A percentile compares a stretch with the other conserved stretches of the same genome.
phyloP scores from a whole-genome alignment of 2,113 vertebrate species.

The Coptodon rendalli region DNA sequence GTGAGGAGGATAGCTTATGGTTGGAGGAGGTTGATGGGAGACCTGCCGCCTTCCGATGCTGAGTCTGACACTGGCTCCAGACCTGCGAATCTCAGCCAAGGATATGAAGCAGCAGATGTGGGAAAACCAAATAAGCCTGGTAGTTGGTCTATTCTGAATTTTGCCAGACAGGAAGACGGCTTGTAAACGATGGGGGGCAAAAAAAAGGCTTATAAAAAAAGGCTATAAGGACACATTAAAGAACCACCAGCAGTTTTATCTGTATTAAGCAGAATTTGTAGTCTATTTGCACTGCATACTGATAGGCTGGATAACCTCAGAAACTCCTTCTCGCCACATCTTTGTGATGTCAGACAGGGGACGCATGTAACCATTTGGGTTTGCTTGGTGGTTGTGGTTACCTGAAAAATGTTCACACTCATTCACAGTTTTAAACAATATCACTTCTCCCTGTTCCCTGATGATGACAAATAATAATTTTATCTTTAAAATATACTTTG shows the following conservation, averaged over 20 bases:
- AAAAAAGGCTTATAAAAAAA: background rate
- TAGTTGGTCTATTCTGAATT: conserved; percentile 18
- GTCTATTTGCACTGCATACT: background rate
- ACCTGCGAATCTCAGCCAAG: conserved; percentile 24
- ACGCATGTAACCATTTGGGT: background rate
- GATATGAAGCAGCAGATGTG: conserved; percentile 34
- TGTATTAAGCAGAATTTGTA: background rate
- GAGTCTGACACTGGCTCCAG: conserved; percentile 45
- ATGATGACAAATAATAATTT: background rate
- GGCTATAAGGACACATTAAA: conserved; percentile 23
- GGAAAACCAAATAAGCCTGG: conserved; percentile 4
- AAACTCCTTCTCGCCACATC: background rate
- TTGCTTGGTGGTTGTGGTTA: background rate
- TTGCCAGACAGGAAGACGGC: conserved; percentile 8
- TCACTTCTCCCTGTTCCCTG: background rate
- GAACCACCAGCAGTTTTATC: conserved; percentile 14
- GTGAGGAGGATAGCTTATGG: conserved; percentile 10
- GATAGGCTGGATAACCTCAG: background rate
- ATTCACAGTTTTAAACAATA: background rate
- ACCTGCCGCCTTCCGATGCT: conserved; percentile 29
- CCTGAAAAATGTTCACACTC: background rate
- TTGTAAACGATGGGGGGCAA: background rate
- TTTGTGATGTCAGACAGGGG: background rate
- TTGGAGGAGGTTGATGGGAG: conserved; percentile 23
- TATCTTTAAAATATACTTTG: background rate